Base-by-base conservation (phyloP, 30 jellyfish, hydroid and myxozoan species). In the Aurelia sp. region DNA sequence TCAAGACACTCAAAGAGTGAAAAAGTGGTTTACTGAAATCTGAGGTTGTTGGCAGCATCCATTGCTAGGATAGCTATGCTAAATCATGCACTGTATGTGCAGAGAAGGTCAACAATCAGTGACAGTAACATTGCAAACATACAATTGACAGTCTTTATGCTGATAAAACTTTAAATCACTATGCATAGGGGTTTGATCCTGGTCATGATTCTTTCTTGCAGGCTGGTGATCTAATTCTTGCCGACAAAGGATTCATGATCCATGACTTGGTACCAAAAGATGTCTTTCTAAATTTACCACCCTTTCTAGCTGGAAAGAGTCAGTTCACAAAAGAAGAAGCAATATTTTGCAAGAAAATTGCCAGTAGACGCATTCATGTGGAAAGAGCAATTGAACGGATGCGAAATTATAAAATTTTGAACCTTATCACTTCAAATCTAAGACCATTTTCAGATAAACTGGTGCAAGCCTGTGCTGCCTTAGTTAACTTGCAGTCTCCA, bases 361-460 rank as follows among this genome's bases (percentile, higher is more conserved):
- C 90, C 18, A 62, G 76, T 55, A 51, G 58, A 27, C 82, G 86
- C 16, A 68, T 86, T 27, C 91, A 85, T 44, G 95, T 75, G 73
- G n/a, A n/a, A n/a, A n/a, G n/a, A n/a, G 90, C 91, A 40, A 85
- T 73, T 10, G 91, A 31, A 44, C 31, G 90, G 63, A 22, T 72
- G 35, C 50, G 68, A 57, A 71, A 58, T 65, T 85, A 53, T 62
- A 60, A 55, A 41, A 74, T 72, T 58, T 76, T 85, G 13, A 76
- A 52, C 38, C 27, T 61, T 13, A 61, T 78, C 16, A 12, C 66
- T 63, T n/a, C 64, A 21, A 57, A 63, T 50, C 48, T 78, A 8
- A 40, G 89, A 44, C 79, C 66, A 11, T 78, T 59, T 35, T 59
- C 47, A 16, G 63, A 78, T 17, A 78, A 57, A 78, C 30, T 78